Conservation (phyloP, 2,888 invertebrate species). For the Sphecodes monilicornis region DNA sequence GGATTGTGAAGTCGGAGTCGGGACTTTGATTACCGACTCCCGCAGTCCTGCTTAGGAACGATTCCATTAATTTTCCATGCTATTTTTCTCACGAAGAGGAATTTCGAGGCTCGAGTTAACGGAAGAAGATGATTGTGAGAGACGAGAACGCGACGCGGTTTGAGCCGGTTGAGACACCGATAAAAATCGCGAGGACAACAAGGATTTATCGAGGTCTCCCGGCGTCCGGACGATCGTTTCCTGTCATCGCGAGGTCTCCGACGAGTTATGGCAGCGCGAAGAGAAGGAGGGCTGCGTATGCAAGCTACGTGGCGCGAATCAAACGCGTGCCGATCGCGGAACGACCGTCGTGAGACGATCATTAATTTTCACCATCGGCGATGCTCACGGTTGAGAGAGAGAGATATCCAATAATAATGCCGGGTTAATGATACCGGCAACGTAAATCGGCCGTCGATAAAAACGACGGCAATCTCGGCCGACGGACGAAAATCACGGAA, state of each 20-base stretch:
- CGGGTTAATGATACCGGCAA: background rate
- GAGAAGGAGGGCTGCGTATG: background rate
- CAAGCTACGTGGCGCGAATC: constrained; percentile 11
- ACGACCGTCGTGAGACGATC: background rate
- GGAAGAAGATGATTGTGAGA: background rate
- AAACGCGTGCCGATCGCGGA: constrained; percentile 37
- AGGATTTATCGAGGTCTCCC: constrained; percentile 44
- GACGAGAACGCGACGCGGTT: constrained; percentile 1
- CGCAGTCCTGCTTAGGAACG: too few species aligned
- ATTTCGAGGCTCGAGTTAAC: background rate
- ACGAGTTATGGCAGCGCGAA: constrained; percentile 18
- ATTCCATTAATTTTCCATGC: background rate
- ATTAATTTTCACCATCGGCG: background rate
- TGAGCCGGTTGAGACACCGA: constrained; percentile 25
- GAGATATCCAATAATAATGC: background rate
- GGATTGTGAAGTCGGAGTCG: too few species aligned
- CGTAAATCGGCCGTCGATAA: background rate
- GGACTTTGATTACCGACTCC: too few species aligned
- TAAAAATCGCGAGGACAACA: constrained; percentile 28
- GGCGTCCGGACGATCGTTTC: constrained; percentile 20
- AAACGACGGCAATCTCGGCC: too few species aligned
- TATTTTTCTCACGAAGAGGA: background rate
- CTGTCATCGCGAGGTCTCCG: constrained; percentile 40
- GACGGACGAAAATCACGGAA: background rate
- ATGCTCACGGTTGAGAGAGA: background rate